Conservation (phyloP, 2,888 invertebrate genomes). For the Zhuqinia jingwanae region DNA sequence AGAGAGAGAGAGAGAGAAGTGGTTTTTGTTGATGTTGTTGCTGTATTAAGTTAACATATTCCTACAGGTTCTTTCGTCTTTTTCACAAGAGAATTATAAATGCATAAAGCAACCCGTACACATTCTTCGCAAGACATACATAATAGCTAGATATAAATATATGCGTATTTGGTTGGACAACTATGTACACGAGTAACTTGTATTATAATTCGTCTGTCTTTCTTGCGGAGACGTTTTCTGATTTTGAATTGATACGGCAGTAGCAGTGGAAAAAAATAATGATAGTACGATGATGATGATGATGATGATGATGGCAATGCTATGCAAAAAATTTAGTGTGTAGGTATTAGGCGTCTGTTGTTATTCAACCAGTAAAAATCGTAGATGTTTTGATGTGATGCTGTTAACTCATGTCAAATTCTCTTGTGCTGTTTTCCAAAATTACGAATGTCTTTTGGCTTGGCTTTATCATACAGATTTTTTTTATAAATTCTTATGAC, state of each 20-base stretch:
- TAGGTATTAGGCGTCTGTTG: conserved; percentile 30
- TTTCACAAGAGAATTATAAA: conserved; percentile 39
- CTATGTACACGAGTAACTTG: conserved; percentile 6
- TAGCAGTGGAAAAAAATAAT: conserved; percentile 6
- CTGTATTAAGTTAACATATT: conserved; percentile 18
- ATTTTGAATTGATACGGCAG: conserved; percentile 50
- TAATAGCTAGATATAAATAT: too few relatives aligned
- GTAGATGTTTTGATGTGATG: neutral
- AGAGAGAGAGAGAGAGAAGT: too few relatives aligned
- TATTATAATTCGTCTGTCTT: conserved; percentile 5
- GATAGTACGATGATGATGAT: neutral
- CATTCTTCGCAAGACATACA: conserved; percentile 24
- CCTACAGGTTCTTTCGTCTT: conserved; percentile 39
- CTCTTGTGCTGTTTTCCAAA: conserved; percentile 60
- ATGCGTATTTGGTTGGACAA: neutral
- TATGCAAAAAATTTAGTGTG: conserved; percentile 30
- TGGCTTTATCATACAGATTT: conserved; percentile 35
- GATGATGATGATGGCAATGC: neutral
- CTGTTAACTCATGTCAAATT: conserved; percentile 48
- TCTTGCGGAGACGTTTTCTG: conserved; percentile 39
- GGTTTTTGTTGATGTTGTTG: conserved; percentile 10
- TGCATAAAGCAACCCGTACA: conserved; percentile 33
- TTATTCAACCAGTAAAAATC: neutral
- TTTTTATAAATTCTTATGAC: neutral
- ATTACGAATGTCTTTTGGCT: conserved; percentile 40